Base-by-base conservation (phyloP, 1,140 invertebrate genomes). In the Dendrolimus kikuchii region DNA sequence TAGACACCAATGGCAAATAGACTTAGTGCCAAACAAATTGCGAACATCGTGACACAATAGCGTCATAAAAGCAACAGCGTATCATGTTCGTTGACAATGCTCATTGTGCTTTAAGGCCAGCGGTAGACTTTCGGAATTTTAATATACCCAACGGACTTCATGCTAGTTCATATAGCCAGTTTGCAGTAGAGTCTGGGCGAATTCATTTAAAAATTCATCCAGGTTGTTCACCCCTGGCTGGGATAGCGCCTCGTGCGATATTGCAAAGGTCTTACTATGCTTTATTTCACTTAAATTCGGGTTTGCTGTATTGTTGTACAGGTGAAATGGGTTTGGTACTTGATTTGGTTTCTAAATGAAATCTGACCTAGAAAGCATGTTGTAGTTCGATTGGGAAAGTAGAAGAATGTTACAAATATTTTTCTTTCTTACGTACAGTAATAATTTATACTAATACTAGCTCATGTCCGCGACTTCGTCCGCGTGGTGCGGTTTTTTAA, bases 71-170 rank as follows among this genome's bases (percentile, higher is more conserved):
- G 77, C 75, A 74, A 81, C 80, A 80, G 47, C 81, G 76, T 83
- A 76, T 78, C 66, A 79, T 77, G 75, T 69, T 64, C 68, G 74
- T 74, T 79, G 77, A 83, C 78, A 83, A 78, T 78, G 66, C 81
- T 72, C 72, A 83, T 79, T 79, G 79, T 80, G 64, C 67, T 62
- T 70, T 66, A 70, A 42, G 41, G n/a, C 41, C 1, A 6, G 41
- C 41, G 6, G 6, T 7, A 42, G n/a, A 42, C 41, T 5, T 45
- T 45, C 64, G 64, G 61, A 72, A 73, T 72, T 71, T 79, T 74
- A 78, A 73, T 73, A 77, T 68, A 64, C 60, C 46, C 48, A 41
- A 54, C 56, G 44, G 46, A 41, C 59, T 72, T 67, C 67, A 69
- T 69, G 60, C 53, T 53, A 58, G 53, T 55, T 63, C 57, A 55